Evolutionary conservation across 2,888 invertebrate genomes (phyloP).

Genomic region (Calameuta filiformis): DNA sequence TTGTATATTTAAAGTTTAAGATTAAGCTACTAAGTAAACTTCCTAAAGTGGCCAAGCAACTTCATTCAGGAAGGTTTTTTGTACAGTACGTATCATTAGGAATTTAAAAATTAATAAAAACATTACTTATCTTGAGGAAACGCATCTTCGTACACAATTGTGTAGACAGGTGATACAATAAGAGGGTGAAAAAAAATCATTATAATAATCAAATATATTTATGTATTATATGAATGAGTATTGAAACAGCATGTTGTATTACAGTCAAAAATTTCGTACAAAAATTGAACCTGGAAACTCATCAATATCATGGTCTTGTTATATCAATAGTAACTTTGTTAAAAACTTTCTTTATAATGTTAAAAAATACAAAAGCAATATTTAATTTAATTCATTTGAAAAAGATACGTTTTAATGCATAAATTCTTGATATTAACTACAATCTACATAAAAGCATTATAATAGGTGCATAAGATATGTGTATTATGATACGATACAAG

Average conservation of each 20-base stretch:
- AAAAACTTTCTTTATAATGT: not conserved
- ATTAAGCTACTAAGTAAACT: not conserved
- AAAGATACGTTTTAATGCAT: not conserved
- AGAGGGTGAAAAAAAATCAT: not conserved
- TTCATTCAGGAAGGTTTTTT: conserved; percentile 32
- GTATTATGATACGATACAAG: not conserved
- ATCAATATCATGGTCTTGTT: not conserved
- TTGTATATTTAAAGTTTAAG: conserved; percentile 26
- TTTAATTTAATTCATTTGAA: not conserved
- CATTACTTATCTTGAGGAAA: not conserved
- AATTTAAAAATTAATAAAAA: conserved; percentile 28
- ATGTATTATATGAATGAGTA: not conserved
- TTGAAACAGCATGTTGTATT: not conserved
- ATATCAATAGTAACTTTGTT: not conserved
- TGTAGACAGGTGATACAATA: not conserved
- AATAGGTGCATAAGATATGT: not conserved
- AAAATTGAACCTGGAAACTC: not conserved
- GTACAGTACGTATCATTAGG: conserved; percentile 50
- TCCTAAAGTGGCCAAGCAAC: not conserved
- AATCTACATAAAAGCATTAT: not conserved
- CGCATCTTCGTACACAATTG: not conserved
- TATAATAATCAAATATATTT: not conserved
- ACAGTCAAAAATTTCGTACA: not conserved
- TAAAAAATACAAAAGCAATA: not conserved
- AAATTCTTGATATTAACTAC: not conserved